Conservation (phyloP, 2,113 vertebrate species). For the Felis chaus region DNA sequence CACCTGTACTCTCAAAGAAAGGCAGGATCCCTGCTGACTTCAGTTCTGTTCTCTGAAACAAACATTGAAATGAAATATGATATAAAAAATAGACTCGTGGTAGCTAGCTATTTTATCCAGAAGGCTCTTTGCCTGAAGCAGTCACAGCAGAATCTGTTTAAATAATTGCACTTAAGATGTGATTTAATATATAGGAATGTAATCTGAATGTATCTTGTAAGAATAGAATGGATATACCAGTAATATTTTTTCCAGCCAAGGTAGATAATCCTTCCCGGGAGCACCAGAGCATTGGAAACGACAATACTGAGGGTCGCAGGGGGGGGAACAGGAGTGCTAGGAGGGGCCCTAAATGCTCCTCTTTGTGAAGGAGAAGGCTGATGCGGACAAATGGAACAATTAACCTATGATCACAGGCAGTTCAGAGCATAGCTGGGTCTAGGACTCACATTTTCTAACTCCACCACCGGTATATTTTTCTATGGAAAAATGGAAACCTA, state of each 20-base stretch:
- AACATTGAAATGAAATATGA: neutral
- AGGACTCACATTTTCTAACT: neutral
- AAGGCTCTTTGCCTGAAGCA: conserved; percentile 42
- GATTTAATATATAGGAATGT: neutral
- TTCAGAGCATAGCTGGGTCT: neutral
- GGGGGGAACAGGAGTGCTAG: neutral
- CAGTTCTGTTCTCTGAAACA: neutral
- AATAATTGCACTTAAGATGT: neutral
- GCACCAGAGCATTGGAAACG: neutral
- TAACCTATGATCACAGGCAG: neutral
- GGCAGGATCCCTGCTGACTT: neutral
- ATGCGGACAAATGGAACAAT: neutral
- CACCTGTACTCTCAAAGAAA: neutral
- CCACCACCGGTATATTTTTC: neutral
- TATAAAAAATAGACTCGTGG: neutral
- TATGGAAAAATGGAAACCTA: neutral
- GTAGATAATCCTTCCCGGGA: neutral
- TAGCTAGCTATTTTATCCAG: neutral
- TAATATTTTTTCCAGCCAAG: neutral
- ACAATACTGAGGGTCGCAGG: neutral
- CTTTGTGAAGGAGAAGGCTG: neutral
- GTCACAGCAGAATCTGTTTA: conserved; percentile 38
- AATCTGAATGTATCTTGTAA: neutral
- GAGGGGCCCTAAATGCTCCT: neutral
- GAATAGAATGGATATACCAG: neutral